phyloP scores from a whole-genome alignment of 2,113 vertebrate species.

The Drymodes brunneopygia region DNA sequence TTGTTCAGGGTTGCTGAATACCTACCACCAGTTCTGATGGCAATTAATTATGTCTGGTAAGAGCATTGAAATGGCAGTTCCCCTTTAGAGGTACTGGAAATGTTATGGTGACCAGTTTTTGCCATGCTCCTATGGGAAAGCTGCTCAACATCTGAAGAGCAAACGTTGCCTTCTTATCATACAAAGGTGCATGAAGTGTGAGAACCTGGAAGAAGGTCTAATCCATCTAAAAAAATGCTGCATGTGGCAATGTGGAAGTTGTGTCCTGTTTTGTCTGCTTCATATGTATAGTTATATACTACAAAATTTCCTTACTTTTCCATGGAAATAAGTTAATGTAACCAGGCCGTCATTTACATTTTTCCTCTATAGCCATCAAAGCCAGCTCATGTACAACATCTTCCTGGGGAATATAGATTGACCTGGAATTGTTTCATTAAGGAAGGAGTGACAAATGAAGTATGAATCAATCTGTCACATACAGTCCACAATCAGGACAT shows the following conservation, averaged over 20 bases:
- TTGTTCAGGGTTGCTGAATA: background rate
- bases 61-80: background rate
- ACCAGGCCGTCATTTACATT: background rate
- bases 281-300: background rate
- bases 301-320: background rate
- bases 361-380: background rate
- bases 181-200: background rate
- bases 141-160: background rate
- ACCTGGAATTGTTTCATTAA: background rate
- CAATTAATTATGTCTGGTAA: background rate
- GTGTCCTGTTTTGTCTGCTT: background rate
- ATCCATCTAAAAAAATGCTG: background rate
- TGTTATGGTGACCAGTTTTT: background rate
- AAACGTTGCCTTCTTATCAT: background rate
- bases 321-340: background rate
- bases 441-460: background rate
- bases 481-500: rapidly evolving
- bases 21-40: background rate
- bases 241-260: background rate
- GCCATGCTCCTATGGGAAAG: background rate
- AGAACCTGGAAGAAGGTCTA: background rate
- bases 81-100: background rate
- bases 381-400: background rate
- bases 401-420: background rate
- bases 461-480: background rate